These are phyloP conservation scores for Petrocephalus sullivani DNA, from an alignment of 2,797 vertebrate genomes.

Conservation along the genomic window DNA sequence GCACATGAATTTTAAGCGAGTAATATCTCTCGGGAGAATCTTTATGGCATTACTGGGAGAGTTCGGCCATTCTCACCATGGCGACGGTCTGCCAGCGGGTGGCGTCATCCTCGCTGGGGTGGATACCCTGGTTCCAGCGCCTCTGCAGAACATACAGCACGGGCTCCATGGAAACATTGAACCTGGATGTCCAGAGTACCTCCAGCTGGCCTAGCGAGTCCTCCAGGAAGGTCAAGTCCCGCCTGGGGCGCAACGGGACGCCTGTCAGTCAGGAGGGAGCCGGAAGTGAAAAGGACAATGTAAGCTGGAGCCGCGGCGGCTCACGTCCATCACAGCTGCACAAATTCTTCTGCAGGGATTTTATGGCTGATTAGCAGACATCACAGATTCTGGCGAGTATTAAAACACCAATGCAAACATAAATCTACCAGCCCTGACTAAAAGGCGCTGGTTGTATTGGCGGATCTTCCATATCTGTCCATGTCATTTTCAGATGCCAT, in stretches of 20 bases:
- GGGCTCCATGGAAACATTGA: conserved; percentile 61
- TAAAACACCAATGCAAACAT: background rate
- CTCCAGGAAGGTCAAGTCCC: conserved; percentile 62
- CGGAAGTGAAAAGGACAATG: background rate
- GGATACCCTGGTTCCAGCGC: conserved; percentile 66
- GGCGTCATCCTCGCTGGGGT: conserved; percentile 65
- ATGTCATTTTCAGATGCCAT: background rate
- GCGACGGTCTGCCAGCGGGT: conserved; percentile 53
- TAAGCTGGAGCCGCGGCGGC: background rate
- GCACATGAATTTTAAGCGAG: background rate
- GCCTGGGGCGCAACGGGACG: conserved; percentile 64
- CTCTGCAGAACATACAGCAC: conserved; percentile 64
- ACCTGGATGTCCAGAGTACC: conserved; percentile 63
- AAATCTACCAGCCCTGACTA: background rate
- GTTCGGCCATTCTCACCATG: conserved; percentile 51
- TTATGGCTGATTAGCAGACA: background rate
- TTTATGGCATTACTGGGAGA: background rate
- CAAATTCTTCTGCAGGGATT: background rate
- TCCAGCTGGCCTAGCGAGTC: conserved; percentile 51
- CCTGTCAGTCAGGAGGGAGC: conserved; percentile 41
- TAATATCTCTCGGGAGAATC: background rate
- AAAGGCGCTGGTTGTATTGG: background rate
- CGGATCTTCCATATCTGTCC: background rate
- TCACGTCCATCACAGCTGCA: background rate
- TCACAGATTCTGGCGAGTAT: background rate